Evolutionary conservation across 2,797 vertebrate species (phyloP), one percentile per base, ranked within the genome.

Genomic region (Phataginus tetradactyla): DNA sequence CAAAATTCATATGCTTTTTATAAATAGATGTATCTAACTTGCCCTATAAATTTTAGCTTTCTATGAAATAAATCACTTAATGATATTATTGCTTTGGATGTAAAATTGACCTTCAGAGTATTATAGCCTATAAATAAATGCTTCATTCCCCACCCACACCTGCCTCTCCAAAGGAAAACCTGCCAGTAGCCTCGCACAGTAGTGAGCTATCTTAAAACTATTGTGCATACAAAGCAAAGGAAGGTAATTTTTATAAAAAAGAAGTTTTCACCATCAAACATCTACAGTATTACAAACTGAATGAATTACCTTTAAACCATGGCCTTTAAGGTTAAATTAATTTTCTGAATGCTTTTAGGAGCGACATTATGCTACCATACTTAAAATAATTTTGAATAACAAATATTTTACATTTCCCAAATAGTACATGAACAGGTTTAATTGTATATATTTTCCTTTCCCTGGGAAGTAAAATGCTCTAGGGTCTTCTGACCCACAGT

Each of bases 121-220:
- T 64, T 37, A 79, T 51, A 92, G 61, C 34, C 63, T 91, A 55
- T 80, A 95, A 78, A 69, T 72, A 93, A 89, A 84, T 77, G 49
- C n/a, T 88, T 89, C 53, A 77, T 87, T 78, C 69, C 12, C 55
- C 29, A 85, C 25, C 27, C 39, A 59, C 8, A 37, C 21, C 39
- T 63, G 39, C 14, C 12, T 59, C 81, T 66, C n/a, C 13, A 57
- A 71, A 91, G 69, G 49, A 92, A 78, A 91, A 6, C 63, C 53
- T 74, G 81, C 96, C 96, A 97, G 97, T 97, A 97, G 95, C 96
- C 89, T 91, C 3, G 29, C 93, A 94, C 97, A 95, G 66, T 80
- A 81, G 9, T 91, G 79, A 89, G n/a, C 75, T 93, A 75, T 69
- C 64, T 87, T 93, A 87, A 86, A 94, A 37, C 27, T 80, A 37